Evolutionary conservation across 2,113 vertebrate genomes (phyloP).

Genomic region (Piaya cayana): DNA sequence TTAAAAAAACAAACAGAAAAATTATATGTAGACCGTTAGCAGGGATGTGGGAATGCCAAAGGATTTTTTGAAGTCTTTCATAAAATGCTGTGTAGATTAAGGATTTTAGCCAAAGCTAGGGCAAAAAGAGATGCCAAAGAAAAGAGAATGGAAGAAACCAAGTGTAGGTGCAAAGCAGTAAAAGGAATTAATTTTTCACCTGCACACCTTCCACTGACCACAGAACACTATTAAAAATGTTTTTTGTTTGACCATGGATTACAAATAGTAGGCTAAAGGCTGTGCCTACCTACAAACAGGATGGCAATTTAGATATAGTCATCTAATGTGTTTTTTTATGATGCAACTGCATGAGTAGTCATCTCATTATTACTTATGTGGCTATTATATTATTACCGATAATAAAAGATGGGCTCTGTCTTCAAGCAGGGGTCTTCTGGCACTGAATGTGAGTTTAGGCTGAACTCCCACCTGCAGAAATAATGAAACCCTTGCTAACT

Average conservation of each 20-base stretch:
- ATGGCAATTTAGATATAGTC: neutral
- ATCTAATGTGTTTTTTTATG: neutral
- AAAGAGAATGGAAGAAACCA: neutral
- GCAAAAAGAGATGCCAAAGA: neutral
- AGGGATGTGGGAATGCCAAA: neutral
- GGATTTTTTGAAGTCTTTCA: neutral
- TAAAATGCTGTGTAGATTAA: neutral
- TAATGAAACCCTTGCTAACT: neutral
- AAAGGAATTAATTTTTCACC: neutral
- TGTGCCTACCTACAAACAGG: neutral
- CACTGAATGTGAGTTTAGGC: neutral
- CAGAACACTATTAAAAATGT: neutral
- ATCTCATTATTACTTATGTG: neutral
- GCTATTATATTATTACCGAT: neutral
- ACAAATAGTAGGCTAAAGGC: neutral
- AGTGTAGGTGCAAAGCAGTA: neutral
- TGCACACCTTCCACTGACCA: neutral
- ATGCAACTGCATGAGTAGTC: neutral
- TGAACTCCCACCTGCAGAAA: neutral
- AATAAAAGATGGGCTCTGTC: neutral
- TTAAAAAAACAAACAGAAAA: neutral
- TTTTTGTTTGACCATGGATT: neutral
- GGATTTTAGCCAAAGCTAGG: neutral
- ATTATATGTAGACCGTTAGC: accelerated
- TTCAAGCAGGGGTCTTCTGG: neutral